A percentile compares a stretch with the other conserved stretches of the same genome.
phyloP scores from a whole-genome alignment of 1,140 invertebrate species.

The Dreissena rostriformis region DNA sequence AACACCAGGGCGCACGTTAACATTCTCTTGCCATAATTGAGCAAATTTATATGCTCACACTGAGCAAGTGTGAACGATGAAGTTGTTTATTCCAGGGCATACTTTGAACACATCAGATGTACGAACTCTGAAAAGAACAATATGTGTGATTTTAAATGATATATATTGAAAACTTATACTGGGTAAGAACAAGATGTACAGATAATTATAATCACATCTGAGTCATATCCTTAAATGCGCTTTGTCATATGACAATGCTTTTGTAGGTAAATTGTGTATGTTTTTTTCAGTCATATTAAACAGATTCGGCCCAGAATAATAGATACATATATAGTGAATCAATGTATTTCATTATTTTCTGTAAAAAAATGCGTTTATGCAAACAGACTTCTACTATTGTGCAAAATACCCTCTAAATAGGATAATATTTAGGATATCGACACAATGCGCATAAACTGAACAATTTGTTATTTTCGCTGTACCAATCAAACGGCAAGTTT shows the following conservation, averaged over 20 bases:
- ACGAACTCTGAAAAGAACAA: constrained; percentile 64
- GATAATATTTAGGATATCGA: too few species aligned
- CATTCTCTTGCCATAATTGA: not conserved
- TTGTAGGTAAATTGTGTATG: not conserved
- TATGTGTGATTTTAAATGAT: not conserved
- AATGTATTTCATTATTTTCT: too few species aligned
- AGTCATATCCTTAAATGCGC: not conserved
- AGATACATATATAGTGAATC: too few species aligned
- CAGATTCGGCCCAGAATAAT: not conserved
- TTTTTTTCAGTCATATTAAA: not conserved
- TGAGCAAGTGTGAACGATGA: not conserved
- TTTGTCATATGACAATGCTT: not conserved
- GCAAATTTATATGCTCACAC: not conserved
- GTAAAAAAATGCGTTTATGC: too few species aligned
- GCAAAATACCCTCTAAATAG: too few species aligned
- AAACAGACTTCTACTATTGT: too few species aligned
- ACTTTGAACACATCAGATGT: constrained; percentile 67
- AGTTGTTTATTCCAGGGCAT: constrained; percentile 55
- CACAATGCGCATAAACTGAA: too few species aligned
- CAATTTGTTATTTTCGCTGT: too few species aligned
- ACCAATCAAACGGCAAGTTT: too few species aligned
- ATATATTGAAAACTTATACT: not conserved
- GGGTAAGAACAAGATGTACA: too few species aligned
- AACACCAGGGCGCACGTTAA: too few species aligned
- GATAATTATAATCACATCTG: not conserved